Evolutionary conservation across 1,140 invertebrate genomes (phyloP).

Genomic region (Schlechtendalia chinensis): DNA sequence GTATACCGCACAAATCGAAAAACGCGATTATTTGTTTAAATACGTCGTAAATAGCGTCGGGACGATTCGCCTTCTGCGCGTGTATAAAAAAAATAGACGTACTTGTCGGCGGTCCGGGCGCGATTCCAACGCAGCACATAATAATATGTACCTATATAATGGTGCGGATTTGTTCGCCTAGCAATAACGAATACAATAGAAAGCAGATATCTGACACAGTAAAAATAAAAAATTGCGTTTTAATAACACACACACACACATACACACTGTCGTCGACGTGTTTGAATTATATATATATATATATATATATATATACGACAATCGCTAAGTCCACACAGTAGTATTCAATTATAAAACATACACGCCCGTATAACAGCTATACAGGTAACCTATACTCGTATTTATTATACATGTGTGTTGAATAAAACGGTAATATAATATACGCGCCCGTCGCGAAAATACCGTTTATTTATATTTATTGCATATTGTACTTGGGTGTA

Average conservation of each 20-base stretch:
- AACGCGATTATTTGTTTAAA: too few species aligned
- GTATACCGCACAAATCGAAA: too few species aligned
- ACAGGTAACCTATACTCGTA: neutral
- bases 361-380: neutral
- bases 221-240: constrained; percentile 16
- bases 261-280: neutral
- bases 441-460: too few species aligned
- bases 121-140: neutral
- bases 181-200: constrained; percentile 25
- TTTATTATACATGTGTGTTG: neutral
- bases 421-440: neutral
- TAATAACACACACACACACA: neutral
- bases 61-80: too few species aligned
- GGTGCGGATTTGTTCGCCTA: neutral
- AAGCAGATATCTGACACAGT: constrained; percentile 32
- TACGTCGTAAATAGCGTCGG: too few species aligned
- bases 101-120: constrained; percentile 6
- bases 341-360: neutral
- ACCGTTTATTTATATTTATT: neutral
- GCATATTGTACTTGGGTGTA: neutral
- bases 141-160: too few species aligned
- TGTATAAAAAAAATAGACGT: too few species aligned
- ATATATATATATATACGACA: neutral
- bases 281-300: constrained; percentile 18
- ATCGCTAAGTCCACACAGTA: neutral